Base-by-base conservation (phyloP, 1,140 invertebrate genomes). In the Meloidogyne hapla region DNA sequence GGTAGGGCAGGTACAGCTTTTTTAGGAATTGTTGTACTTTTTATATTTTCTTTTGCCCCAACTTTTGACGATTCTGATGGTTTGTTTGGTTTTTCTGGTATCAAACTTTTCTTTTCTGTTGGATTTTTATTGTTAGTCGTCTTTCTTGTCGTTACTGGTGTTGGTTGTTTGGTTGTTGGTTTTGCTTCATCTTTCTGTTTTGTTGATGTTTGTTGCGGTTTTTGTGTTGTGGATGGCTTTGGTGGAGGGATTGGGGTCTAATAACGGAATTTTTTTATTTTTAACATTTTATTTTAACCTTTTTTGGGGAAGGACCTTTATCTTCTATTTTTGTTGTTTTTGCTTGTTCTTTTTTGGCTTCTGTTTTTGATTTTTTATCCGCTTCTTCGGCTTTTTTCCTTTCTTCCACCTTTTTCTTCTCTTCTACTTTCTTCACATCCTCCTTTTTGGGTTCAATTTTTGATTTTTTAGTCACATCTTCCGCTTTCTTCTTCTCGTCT, bases 401-500 rank as follows among this genome's bases (percentile, higher is more conserved):
- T 25, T 48, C 61, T 28, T 77, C 63, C 18, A 3, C 45, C 10
- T 62, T 62, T 66, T 75, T 77, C 62, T 66, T 63, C 6, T 42
- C 28, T 12, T 48, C 69, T 28, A 13, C 48, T n/a, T 5, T 64
- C 72, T 12, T 74, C 72, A 23, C n/a, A 13, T n/a, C 23, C 6
- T n/a, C n/a, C 15, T 68, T 75, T 75, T 75, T 75, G 26, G 73
- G 13, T 73, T 25, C 21, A 12, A 0, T 71, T 71, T n/a, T n/a
- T n/a, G 74, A 12, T 74, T n/a, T 42, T 26, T 12, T 56, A 25
- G 38, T 45, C 33, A 18, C 12, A n/a, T 13, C 25, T 33, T 78
- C 74, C 5, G 23, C 21, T 26, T 28, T 78, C 21, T 76, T 23
- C 28, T 13, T 23, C 12, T 77, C 25, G 1, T 42, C 8, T 38